Evolutionary conservation across 2,888 invertebrate species (phyloP), one percentile per base, ranked within the genome.

Genomic region (Orchestes rusci): DNA sequence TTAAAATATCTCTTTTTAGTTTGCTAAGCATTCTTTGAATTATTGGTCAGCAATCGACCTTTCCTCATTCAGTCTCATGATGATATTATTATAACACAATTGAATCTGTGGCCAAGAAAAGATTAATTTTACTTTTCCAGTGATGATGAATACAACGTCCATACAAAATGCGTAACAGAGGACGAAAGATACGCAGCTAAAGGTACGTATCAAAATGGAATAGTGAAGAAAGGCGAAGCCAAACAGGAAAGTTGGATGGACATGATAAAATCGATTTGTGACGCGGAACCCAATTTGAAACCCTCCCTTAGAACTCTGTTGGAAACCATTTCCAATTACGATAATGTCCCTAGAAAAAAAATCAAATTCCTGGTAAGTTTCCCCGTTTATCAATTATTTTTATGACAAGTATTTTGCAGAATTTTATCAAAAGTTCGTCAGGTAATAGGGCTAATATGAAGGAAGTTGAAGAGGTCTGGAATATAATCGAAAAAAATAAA

Each of bases 151-250:
- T 92, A 86, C 67, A 76, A 75, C 31, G 70, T 70, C 1, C 93
- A 93, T 63, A 83, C 71, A n/a, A 86, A 88, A 70, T 94, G 93
- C 67, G 74, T 93, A 36, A 78, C 84, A 0, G 82, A 96, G 70
- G 84, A 83, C 18, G 82, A 93, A 66, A 82, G 92, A 56, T 96
- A 96, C 64, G 84, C 89, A 4, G 90, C 84, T 0, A 87, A 85
- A 67, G 82, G 83, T 30, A 87, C 80, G 62, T 75, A 79, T 16
- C 73, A 80, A 3, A 84, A 83, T 60, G 71, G 75, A 12, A 67
- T 70, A 8, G 76, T 79, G 43, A 87, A 88, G 61, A 91, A 90
- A 68, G 91, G 91, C 4, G 88, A 87, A 62, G 77, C 75, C 52
- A 93, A 92, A 62, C 94, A 94, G 65, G 82, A 82, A 59, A 77